Conservation (phyloP, 1,140 invertebrate species). For the Anastrepha obliqua region DNA sequence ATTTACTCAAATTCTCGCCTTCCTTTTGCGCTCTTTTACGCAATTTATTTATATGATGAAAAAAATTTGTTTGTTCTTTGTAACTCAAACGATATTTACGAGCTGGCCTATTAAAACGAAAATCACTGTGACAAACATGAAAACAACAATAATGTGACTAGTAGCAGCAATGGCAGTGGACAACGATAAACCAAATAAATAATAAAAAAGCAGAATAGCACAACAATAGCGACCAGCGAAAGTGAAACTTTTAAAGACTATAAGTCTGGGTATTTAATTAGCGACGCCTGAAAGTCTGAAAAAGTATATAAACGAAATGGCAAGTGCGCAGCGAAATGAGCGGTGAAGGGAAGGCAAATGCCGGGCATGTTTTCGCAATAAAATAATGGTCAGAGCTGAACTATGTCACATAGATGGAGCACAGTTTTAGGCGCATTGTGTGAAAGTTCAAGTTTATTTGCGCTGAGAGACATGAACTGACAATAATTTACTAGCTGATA, state of each 20-base stretch:
- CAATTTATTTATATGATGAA: conserved; percentile 17
- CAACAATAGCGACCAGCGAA: background rate
- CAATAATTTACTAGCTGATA: conserved; percentile 21
- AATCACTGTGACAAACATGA: background rate
- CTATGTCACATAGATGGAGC: background rate
- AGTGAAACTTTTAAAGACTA: conserved; percentile 2
- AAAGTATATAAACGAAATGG: conserved; percentile 37
- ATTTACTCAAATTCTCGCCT: background rate
- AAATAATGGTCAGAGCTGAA: no score
- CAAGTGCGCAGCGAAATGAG: background rate
- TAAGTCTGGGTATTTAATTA: conserved; percentile 35
- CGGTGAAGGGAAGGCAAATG: background rate
- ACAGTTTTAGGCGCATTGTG: conserved; percentile 1
- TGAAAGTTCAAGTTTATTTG: background rate
- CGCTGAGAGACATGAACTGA: background rate
- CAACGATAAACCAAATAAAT: conserved; percentile 33
- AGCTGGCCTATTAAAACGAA: background rate
- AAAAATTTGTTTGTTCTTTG: background rate
- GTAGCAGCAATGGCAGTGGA: conserved; percentile 4
- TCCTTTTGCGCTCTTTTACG: background rate
- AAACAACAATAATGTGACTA: background rate
- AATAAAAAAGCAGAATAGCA: background rate
- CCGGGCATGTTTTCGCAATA: background rate
- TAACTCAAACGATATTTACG: conserved; percentile 21
- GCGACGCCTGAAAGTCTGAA: conserved; percentile 41